Evolutionary conservation across 2,113 vertebrate species (phyloP).

Genomic region (Burhinus bistriatus): DNA sequence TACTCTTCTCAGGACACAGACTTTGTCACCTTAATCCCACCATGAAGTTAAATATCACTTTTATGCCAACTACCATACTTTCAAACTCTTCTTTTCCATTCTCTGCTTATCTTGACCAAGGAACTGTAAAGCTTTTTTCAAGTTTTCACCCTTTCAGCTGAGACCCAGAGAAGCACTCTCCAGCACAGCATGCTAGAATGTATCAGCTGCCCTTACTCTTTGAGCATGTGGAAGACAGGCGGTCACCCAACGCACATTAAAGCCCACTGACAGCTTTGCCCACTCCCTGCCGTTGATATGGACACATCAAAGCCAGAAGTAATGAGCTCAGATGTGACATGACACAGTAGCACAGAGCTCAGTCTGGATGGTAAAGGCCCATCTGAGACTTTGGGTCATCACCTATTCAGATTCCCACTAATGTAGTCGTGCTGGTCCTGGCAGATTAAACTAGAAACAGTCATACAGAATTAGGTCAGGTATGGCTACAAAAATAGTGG

Average conservation of each 20-base stretch:
- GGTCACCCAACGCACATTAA: neutral
- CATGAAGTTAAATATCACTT: neutral
- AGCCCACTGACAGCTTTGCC: neutral
- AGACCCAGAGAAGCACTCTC: neutral
- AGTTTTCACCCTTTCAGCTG: neutral
- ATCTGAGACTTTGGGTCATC: neutral
- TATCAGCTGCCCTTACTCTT: neutral
- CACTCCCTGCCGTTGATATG: fast-evolving
- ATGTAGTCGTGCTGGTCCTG: neutral
- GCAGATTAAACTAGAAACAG: neutral
- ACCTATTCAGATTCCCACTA: neutral
- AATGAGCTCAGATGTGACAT: fast-evolving
- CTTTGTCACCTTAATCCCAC: neutral
- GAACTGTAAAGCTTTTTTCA: neutral
- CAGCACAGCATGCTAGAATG: neutral
- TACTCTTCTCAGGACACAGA: neutral
- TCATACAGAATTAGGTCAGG: neutral
- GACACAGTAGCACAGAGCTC: neutral
- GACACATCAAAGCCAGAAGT: neutral
- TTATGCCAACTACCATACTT: neutral
- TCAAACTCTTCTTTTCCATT: neutral
- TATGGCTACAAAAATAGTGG: neutral
- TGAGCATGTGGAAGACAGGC: fast-evolving
- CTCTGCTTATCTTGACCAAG: neutral
- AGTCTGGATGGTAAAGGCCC: neutral